Evolutionary conservation across 2,113 vertebrate genomes (phyloP).

Genomic region (Antennarius striatus): DNA sequence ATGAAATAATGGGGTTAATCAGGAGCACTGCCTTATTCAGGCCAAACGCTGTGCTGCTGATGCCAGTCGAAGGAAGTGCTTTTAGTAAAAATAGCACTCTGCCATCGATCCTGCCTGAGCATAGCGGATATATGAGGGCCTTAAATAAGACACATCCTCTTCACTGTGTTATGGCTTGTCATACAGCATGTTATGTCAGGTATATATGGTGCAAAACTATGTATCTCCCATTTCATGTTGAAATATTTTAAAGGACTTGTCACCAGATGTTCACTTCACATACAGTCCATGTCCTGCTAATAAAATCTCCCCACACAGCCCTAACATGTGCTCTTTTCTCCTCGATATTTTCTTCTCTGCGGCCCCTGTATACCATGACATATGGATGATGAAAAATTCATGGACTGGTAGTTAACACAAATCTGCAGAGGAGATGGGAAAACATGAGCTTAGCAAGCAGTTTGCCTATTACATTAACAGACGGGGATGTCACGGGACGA

Average conservation of each 20-base stretch:
- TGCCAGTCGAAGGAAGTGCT: conserved; percentile 8
- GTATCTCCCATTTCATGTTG: conserved; percentile 17
- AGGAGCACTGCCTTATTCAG: conserved; percentile 24
- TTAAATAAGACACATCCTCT: conserved; percentile 24
- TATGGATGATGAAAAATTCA: conserved; percentile 76
- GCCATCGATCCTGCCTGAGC: conserved; percentile 13
- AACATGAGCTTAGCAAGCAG: conserved; percentile 68
- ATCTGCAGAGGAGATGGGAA: conserved; percentile 67
- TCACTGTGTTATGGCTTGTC: conserved; percentile 2
- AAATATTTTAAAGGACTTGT: not conserved
- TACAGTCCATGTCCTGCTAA: conserved; percentile 44
- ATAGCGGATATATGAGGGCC: conserved; percentile 7
- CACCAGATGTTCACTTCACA: conserved; percentile 43
- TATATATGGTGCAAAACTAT: conserved; percentile 6
- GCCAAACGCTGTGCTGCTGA: conserved; percentile 15
- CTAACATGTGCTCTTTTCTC: conserved; percentile 52
- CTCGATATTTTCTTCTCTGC: conserved; percentile 56
- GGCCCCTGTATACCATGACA: conserved; percentile 61
- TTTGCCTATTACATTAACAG: conserved; percentile 71
- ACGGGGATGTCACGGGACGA: conserved; percentile 55
- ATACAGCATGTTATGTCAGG: not conserved
- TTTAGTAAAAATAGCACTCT: conserved; percentile 35
- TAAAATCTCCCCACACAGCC: conserved; percentile 41
- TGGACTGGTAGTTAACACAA: conserved; percentile 69
- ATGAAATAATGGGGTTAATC: conserved; percentile 51